phyloP scores from a whole-genome alignment of 92 coral and sea anemone species.

The Phenganax subtilis region DNA sequence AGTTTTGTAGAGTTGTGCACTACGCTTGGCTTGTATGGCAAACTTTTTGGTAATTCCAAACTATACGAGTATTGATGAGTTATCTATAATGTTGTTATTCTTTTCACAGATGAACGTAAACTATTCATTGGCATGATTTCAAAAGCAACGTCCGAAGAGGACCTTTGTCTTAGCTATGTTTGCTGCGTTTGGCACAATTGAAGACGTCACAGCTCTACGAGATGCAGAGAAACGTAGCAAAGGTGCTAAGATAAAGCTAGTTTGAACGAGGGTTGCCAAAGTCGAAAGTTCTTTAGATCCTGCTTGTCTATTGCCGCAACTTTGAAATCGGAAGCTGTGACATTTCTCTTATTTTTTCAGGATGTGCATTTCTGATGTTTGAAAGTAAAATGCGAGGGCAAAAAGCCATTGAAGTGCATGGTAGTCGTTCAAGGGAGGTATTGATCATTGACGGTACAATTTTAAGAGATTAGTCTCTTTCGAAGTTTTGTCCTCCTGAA shows the following conservation, averaged over 20 bases:
- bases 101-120: slow-evolving; percentile 80
- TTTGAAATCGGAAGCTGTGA: too few relatives aligned
- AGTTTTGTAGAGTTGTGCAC: slow-evolving; percentile 46
- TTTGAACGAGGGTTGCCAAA: too few relatives aligned
- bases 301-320: too few relatives aligned
- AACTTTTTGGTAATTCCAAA: too few relatives aligned
- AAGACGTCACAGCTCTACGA: slow-evolving; percentile 77
- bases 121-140: slow-evolving; percentile 97
- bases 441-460: not conserved
- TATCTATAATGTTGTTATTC: not conserved
- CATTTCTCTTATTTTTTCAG: slow-evolving; percentile 31
- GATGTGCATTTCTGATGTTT: slow-evolving; percentile 96
- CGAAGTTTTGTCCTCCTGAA: slow-evolving; percentile 15
- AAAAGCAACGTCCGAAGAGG: slow-evolving; percentile 82
- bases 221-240: slow-evolving; percentile 83
- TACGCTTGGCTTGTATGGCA: too few relatives aligned
- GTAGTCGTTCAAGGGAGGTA: slow-evolving; percentile 97
- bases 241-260: slow-evolving; percentile 46
- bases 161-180: slow-evolving; percentile 82
- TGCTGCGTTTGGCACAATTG: slow-evolving; percentile 94
- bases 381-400: slow-evolving; percentile 95
- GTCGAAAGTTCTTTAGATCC: too few relatives aligned
- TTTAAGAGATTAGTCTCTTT: not conserved
- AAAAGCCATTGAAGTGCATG: slow-evolving; percentile 91
- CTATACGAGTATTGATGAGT: too few relatives aligned